Evolutionary conservation across 2,888 invertebrate species (phyloP).

Genomic region (Phytoseiulus persimilis): DNA sequence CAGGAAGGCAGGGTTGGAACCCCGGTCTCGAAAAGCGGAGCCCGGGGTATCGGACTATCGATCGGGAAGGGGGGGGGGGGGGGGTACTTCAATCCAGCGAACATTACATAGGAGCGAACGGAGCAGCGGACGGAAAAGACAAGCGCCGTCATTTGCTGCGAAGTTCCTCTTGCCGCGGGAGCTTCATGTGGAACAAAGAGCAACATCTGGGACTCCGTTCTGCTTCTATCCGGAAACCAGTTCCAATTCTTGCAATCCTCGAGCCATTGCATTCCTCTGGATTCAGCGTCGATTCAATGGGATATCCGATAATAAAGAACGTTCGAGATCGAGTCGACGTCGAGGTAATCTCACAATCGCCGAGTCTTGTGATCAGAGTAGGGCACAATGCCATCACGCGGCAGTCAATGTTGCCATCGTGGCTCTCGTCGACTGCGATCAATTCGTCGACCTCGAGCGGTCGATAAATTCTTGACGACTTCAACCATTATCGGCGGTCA

Average conservation of each 20-base stretch:
- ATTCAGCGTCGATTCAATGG: too few species aligned
- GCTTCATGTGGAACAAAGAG: neutral
- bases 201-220: neutral
- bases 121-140: neutral
- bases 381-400: neutral
- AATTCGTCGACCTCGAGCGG: neutral
- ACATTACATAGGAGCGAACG: neutral
- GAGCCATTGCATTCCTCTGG: too few species aligned
- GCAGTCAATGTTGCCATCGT: neutral
- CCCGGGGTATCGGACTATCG: constrained; percentile 5
- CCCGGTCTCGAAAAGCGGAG: neutral
- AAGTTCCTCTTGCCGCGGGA: neutral
- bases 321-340: too few species aligned
- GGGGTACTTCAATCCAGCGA: neutral
- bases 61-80: too few species aligned
- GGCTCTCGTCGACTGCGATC: neutral
- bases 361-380: too few species aligned
- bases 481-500: neutral
- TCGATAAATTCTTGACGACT: neutral
- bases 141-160: neutral
- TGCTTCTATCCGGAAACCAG: neutral
- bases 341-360: too few species aligned
- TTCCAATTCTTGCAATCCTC: too few species aligned
- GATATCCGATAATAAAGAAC: too few species aligned
- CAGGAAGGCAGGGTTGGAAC: neutral